Base-by-base conservation (phyloP, 2,888 invertebrate genomes). In the Drosophila rellima region DNA sequence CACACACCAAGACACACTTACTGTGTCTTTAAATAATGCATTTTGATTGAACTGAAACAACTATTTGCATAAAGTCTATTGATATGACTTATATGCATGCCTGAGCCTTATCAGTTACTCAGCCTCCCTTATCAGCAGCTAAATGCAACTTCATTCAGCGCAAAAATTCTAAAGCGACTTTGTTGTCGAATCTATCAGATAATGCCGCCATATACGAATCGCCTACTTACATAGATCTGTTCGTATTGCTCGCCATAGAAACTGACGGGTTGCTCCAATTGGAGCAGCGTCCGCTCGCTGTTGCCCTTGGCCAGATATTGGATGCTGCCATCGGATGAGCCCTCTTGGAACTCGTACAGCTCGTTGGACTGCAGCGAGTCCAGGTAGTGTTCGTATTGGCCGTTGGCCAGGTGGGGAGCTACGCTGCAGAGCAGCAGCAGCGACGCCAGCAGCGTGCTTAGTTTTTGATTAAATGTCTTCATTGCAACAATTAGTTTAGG, bases 201-300 rank as follows among this genome's bases (percentile, higher is more conserved):
- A 54, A 44, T 56, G 31, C 35, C n/a, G 40, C 39, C n/a, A 31
- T 50, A 59, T 39, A 39, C 37, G 3, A 3, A 20, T 20, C 26
- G 7, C n/a, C 7, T 54, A 97, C 98, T 97, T 93, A 98, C 98
- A 93, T 94, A 98, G 87, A 98, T 93, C 35, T 94, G 94, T 61
- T 95, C 94, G 92, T 96, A 97, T 71, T 93, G 93, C 78, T 95
- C 95, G 79, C 96, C 96, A 91, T 95, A 98, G 93, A 97, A 97
- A 52, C 94, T 93, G 60, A 98, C 94, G 1, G 98, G 97, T 33
- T 76, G 88, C 47, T 91, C 90, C 71, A 93, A 77, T 63, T 90
- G 86, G 67, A 93, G 82, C 61, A 83, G 78, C 31, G 85, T 67
- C 60, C 74, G 89, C 62, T 91, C 90, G 68, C 92, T 92, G 75